Evolutionary conservation across 2,113 vertebrate species (phyloP), one percentile per base, ranked within the genome.

Genomic region (Nanorana parkeri): DNA sequence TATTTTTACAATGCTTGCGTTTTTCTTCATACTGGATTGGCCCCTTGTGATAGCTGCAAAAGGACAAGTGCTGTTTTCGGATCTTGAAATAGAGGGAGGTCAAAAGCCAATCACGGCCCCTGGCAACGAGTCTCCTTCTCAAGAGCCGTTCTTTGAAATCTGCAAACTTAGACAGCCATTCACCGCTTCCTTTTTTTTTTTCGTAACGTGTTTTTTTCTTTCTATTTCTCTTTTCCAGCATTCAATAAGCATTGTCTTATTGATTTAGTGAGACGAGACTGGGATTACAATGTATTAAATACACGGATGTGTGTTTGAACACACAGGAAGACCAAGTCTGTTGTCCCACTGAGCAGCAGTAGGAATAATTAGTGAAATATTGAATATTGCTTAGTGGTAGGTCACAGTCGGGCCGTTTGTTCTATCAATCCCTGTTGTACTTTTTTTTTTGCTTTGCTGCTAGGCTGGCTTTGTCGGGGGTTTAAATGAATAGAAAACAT

Each of bases 21-120:
- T 47, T 60, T 41, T 19, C 29, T 68, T 64, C 16, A 41, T 13
- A 36, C 66, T 61, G 28, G 47, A 80, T 80, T 61, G 78, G 78
- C 78, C 78, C 78, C 56, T 80, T 80, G 77, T 78, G 77, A 66
- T 68, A 78, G 47, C 77, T 66, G 63, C 63, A 19, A 67, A 77
- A 78, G 77, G 77, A 78, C 77, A 78, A 78, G 77, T 78, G 77
- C 64, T 78, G 32, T 78, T 63, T 77, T 77, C 61, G 68, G 77
- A 78, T 78, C 77, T 67, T 54, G 77, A 68, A 66, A 67, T 68
- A 54, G 77, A 78, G 23, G 51, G 55, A 78, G 77, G 77, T 78
- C 77, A 78, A 36, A 68, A 78, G 77, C 47, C 77, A 78, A 56
- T 78, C 41, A 36, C 15, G 1, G 77, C 77, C 63, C 77, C 51